Evolutionary conservation across 2,113 vertebrate genomes (phyloP), one percentile per base, ranked within the genome.

Genomic region (Eretmochelys imbricata): DNA sequence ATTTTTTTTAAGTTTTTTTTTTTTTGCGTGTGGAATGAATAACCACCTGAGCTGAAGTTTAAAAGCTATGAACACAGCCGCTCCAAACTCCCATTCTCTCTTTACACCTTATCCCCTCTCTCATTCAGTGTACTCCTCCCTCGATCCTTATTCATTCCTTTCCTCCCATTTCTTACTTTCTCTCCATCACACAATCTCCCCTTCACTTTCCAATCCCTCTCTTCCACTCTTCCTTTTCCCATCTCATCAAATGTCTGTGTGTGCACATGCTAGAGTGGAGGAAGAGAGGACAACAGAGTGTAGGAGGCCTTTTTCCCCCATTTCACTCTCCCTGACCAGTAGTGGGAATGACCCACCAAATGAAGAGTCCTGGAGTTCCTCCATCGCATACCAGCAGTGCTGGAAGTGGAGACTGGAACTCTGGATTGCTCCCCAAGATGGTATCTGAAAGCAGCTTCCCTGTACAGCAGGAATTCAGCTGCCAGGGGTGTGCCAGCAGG

Each of bases 401-500:
- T 0, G 0, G 29, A 25, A 82, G 48, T 5, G 51, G 25, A 17
- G 76, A 20, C 7, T 48, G 53, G 0, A 0, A 5, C 24, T 59
- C 51, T 88, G 72, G 25, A 69, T 50, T 57, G 10, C 46, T 57
- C 91, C 7, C 29, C 62, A 53, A 38, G 11, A 14, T 55, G 27
- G 42, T 29, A 42, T 24, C 72, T 16, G 38, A 87, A 76, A 85
- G 35, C 17, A 75, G 6, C 46, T 2, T 0, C 27, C 55, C 13
- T 8, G 17, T 80, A 86, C 31, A 75, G 48, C 13, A 49, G 11
- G 24, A 54, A n/a, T 51, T 31, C 46, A 55, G 46, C 14, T 46
- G 54, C 2, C 1, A 12, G 9, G 20, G 42, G 6, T 62, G 6
- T 65, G 29, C 31, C 62, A 35, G 62, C 62, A 35, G 31, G 27